Evolutionary conservation across 2,113 vertebrate species (phyloP), one percentile per base, ranked within the genome.

Genomic region (Antennarius striatus): DNA sequence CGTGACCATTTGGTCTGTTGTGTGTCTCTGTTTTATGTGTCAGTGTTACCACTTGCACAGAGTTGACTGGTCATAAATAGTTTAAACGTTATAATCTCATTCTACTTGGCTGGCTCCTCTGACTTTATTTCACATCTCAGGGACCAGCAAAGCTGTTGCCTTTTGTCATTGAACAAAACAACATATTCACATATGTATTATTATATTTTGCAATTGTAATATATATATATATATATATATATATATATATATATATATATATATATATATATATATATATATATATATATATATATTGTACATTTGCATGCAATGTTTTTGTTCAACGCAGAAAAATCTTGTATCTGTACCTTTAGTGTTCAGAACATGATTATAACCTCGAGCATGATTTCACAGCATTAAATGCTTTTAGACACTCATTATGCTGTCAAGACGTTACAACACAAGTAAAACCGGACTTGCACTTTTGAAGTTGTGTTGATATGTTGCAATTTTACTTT

Each of bases 11-110:
- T 51, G 52, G n/a, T 63, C 77, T 63, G 75, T 2, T 8, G 50
- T 64, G 60, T 68, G 73, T 74, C 50, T 66, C 12, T 5, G 29
- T 56, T 48, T 40, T 52, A 50, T 22, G 69, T 56, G 71, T 72
- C 22, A 1, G 46, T 47, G 45, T 57, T 51, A 58, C 51, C 36
- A 55, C 46, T 17, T 42, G 49, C 13, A 15, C 48, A 28, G 14
- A 49, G 59, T 8, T 54, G 46, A 30, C 47, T 67, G 7, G 10
- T 63, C 15, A 56, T 47, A 69, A 65, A 63, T 30, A 36, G 28
- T 36, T 39, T 46, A 1, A 57, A 30, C 22, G 4, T 15, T 1
- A 15, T 40, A 10, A 0, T 17, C 8, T 53, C 36, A 14, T 49
- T 39, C 46, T 46, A 66, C 65, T 65, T 71, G 66, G 39, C 6